A percentile compares a stretch with the other conserved stretches of the same genome.
Conservation (phyloP, 2,113 vertebrate genomes). For the Salvator merianae region DNA sequence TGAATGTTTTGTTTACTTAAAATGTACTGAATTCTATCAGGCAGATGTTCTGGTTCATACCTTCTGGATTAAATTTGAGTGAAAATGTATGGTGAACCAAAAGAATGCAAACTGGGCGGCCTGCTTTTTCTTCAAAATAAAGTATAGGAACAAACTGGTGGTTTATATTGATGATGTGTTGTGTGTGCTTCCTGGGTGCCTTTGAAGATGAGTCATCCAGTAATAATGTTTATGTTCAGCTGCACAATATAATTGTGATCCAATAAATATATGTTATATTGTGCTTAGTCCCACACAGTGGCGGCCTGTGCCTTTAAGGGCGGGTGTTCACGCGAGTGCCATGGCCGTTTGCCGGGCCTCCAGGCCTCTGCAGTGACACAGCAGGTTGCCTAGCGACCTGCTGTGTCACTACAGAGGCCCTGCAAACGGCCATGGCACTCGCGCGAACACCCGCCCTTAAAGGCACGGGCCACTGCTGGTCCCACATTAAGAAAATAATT, state of each 20-base stretch:
- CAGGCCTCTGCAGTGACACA: too few species aligned
- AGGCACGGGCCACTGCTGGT: too few species aligned
- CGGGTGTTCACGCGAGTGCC: too few species aligned
- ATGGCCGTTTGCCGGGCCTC: too few species aligned
- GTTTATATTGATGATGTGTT: slow-evolving; percentile 50
- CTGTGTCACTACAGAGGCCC: too few species aligned
- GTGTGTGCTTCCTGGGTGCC: slow-evolving; percentile 44
- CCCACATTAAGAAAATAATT: slow-evolving; percentile 56
- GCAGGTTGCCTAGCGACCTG: too few species aligned
- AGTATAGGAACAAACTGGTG: slow-evolving; percentile 20
- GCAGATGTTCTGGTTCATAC: not conserved
- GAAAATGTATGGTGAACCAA: not conserved
- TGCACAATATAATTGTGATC: too few species aligned
- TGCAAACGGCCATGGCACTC: too few species aligned
- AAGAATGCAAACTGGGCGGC: not conserved
- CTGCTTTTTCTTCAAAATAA: too few species aligned
- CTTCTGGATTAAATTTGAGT: not conserved
- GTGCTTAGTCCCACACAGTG: too few species aligned
- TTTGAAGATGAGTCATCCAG: not conserved
- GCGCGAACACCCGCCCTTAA: too few species aligned
- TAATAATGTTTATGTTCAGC: not conserved
- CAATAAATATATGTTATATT: not conserved
- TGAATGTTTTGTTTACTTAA: not conserved
- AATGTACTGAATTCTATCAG: not conserved
- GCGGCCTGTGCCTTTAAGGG: too few species aligned